Conservation (phyloP, 1,140 invertebrate genomes). For the Procambarus virginalis region DNA sequence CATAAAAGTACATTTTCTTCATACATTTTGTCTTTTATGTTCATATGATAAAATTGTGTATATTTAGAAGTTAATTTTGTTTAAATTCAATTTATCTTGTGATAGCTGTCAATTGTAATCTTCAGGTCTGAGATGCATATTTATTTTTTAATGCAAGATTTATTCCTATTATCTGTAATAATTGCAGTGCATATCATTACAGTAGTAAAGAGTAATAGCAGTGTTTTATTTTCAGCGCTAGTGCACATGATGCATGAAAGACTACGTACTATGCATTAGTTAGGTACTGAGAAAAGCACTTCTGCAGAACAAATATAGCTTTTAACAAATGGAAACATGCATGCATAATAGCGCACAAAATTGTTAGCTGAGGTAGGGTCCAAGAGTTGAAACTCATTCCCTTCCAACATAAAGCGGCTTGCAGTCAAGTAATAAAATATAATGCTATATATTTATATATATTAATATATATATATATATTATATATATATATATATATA, state of each 20-base stretch:
- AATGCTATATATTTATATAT: no score
- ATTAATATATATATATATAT: no score
- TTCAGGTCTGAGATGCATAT: neutral
- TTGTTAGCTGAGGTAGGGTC: no score
- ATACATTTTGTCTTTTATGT: neutral
- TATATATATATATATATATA: no score
- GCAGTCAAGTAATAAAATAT: no score
- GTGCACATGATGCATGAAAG: constrained; percentile 3
- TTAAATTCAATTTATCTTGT: neutral
- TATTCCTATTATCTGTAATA: neutral
- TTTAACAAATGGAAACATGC: neutral
- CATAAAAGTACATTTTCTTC: neutral
- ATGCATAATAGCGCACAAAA: no score
- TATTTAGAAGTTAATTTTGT: neutral
- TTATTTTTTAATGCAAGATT: neutral
- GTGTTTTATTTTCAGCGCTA: neutral
- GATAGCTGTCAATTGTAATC: neutral
- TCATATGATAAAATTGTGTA: neutral
- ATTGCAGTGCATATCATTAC: neutral
- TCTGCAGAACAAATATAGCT: neutral
- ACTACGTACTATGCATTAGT: neutral
- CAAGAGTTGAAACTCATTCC: no score
- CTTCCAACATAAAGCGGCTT: no score
- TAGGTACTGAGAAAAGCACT: neutral
- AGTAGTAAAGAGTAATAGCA: neutral